phyloP scores from a whole-genome alignment of 2,113 vertebrate species.

The Chloropsis cyanopogon region DNA sequence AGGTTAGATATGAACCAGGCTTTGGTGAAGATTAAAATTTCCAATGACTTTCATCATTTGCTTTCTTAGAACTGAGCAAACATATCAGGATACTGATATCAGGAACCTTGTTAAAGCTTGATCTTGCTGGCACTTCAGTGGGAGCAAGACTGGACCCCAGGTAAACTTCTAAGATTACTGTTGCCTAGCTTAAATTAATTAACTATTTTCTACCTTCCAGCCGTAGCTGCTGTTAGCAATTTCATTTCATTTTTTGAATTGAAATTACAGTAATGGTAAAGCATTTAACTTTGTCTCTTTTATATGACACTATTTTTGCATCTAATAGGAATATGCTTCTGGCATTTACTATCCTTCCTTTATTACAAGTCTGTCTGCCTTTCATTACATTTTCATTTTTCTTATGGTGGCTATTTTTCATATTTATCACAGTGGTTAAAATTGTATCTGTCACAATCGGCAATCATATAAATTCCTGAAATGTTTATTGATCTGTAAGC shows the following conservation, averaged over 20 bases:
- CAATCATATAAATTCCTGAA: neutral
- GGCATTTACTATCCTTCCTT: slow-evolving; percentile 11
- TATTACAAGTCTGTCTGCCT: neutral
- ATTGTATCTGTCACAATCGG: slow-evolving; percentile 18
- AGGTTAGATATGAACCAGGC: neutral
- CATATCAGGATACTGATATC: neutral
- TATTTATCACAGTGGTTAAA: slow-evolving; percentile 50
- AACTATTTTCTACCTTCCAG: neutral
- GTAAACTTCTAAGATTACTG: neutral
- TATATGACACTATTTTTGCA: slow-evolving; percentile 16
- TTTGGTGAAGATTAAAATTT: slow-evolving; percentile 11
- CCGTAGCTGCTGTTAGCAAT: slow-evolving; percentile 6
- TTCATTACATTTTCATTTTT: slow-evolving; percentile 43
- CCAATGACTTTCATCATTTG: neutral
- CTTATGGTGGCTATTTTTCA: slow-evolving; percentile 35
- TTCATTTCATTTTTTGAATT: slow-evolving; percentile 2
- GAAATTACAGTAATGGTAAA: slow-evolving; percentile 30
- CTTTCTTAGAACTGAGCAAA: neutral
- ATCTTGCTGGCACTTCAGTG: neutral
- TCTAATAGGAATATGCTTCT: slow-evolving; percentile 13
- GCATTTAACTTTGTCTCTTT: slow-evolving; percentile 25
- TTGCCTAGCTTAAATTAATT: slow-evolving; percentile 22
- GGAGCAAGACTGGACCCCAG: neutral
- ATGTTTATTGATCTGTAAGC: slow-evolving; percentile 44
- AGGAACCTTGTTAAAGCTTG: neutral